Evolutionary conservation across 2,113 vertebrate species (phyloP).

Genomic region (Sylvietta virens): DNA sequence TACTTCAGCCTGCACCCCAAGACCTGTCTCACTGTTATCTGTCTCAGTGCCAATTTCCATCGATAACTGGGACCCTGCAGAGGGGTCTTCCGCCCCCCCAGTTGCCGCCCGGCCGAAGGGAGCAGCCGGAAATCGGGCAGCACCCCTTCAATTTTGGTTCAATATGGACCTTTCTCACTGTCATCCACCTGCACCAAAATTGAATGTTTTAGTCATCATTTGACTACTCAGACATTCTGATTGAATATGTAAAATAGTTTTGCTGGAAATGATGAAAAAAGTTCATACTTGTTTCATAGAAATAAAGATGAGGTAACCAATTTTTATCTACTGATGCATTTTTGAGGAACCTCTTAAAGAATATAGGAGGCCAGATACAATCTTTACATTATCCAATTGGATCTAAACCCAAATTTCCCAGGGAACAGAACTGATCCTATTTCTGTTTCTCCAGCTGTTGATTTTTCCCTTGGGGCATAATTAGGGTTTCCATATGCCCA

Average conservation of each 20-base stretch:
- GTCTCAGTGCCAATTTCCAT: no score
- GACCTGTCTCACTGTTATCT: no score
- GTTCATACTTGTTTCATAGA: neutral
- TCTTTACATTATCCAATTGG: neutral
- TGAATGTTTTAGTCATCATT: neutral
- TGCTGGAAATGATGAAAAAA: neutral
- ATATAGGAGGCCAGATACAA: neutral
- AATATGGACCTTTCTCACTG: neutral
- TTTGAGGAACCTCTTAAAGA: neutral
- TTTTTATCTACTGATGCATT: neutral
- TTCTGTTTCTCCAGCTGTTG: slow-evolving; percentile 37
- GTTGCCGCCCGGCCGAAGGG: no score
- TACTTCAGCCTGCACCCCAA: no score
- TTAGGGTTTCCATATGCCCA: slow-evolving; percentile 34
- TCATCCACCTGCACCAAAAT: neutral
- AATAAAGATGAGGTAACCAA: neutral
- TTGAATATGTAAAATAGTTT: neutral
- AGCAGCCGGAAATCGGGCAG: no score
- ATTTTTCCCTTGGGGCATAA: slow-evolving; percentile 30
- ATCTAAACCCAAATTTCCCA: neutral
- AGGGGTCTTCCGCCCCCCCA: no score
- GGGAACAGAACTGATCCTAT: neutral
- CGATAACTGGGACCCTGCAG: no score
- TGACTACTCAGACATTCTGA: neutral
- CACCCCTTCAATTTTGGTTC: no score